phyloP scores from a whole-genome alignment of 2,888 invertebrate genomes.

The Meteorus cinctellus region DNA sequence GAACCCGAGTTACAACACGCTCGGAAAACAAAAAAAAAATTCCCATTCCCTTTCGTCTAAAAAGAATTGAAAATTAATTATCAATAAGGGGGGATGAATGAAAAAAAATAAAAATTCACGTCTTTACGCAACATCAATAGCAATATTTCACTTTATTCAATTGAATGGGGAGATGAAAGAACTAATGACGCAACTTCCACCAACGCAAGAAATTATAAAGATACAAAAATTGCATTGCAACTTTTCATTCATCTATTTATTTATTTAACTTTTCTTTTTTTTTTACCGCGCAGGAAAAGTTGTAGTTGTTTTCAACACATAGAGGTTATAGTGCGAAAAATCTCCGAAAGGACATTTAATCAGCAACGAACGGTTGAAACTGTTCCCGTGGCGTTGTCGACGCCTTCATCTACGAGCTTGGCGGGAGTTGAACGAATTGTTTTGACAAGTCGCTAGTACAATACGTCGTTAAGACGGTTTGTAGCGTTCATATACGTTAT shows the following conservation, averaged over 20 bases:
- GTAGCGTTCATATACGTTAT: not conserved
- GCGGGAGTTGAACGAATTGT: constrained; percentile 55
- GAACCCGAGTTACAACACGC: constrained; percentile 53
- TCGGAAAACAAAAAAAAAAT: constrained; percentile 39
- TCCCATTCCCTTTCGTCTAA: constrained; percentile 39
- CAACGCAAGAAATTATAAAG: not conserved
- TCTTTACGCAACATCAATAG: too few relatives aligned
- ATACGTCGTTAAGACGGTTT: constrained; percentile 71
- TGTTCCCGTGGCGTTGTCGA: constrained; percentile 49
- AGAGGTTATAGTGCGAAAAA: constrained; percentile 44
- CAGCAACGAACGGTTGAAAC: constrained; percentile 58
- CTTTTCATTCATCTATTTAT: not conserved
- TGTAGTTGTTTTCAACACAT: constrained; percentile 37
- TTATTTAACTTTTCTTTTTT: constrained; percentile 10
- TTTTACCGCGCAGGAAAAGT: constrained; percentile 40
- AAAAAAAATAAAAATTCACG: not conserved
- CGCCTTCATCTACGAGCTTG: constrained; percentile 1
- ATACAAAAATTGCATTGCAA: not conserved
- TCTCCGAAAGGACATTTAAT: constrained; percentile 60
- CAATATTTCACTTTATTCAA: too few relatives aligned
- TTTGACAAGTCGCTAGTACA: constrained; percentile 72
- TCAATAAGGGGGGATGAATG: not conserved
- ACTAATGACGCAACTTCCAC: too few relatives aligned
- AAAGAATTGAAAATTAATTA: constrained; percentile 6
- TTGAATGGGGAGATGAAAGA: not conserved